phyloP scores from a whole-genome alignment of 2,888 invertebrate species.

The Branchellion lobata region DNA sequence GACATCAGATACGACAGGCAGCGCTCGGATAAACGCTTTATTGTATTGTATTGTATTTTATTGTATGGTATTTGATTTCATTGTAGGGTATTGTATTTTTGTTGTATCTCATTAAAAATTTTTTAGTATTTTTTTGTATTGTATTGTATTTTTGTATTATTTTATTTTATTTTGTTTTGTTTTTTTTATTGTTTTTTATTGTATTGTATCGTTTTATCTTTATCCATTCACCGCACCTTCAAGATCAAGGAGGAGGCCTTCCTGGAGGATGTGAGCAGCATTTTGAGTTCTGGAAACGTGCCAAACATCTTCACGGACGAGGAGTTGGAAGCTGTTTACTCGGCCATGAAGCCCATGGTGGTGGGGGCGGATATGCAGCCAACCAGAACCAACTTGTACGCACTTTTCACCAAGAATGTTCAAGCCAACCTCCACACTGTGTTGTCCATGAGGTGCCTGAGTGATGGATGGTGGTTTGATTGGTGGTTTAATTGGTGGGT shows the following conservation, averaged over 20 bases:
- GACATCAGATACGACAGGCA: too few species aligned
- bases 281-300: slow-evolving; percentile 63
- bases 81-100: too few species aligned
- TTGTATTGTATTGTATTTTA: too few species aligned
- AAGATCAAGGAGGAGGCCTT: slow-evolving; percentile 63
- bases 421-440: slow-evolving; percentile 62
- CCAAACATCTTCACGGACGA: slow-evolving; percentile 63
- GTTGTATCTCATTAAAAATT: too few species aligned
- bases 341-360: slow-evolving; percentile 73
- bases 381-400: slow-evolving; percentile 71
- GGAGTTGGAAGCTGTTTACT: slow-evolving; percentile 68
- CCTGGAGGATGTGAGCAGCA: slow-evolving; percentile 63
- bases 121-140: neutral
- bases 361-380: slow-evolving; percentile 73
- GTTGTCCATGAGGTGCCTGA: slow-evolving; percentile 65
- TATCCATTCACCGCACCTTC: neutral
- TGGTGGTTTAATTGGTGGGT: too few species aligned
- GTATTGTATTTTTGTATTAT: neutral
- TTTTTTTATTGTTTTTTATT: too few species aligned
- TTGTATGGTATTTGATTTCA: too few species aligned
- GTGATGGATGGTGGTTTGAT: too few species aligned
- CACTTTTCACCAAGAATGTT: slow-evolving; percentile 61
- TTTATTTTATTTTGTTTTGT: neutral
- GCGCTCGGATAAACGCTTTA: too few species aligned
- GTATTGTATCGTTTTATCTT: too few species aligned